Evolutionary conservation across 2,113 vertebrate species (phyloP).

Genomic region (Nothobranchius kuhntae): DNA sequence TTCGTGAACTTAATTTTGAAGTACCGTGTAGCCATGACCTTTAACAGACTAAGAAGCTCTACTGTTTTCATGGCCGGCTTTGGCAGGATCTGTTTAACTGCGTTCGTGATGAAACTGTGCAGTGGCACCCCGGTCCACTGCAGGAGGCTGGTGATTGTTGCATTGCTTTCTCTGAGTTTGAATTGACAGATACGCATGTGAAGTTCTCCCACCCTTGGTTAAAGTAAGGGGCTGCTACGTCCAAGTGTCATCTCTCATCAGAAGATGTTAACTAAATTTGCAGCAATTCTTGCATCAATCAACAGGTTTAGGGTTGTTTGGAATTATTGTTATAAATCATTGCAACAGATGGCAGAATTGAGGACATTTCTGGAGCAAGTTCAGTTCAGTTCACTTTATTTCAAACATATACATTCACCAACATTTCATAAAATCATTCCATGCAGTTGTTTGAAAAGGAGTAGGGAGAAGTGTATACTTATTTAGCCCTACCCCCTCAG

Average conservation of each 20-base stretch:
- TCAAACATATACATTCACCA: too few species aligned
- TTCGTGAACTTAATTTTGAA: not conserved
- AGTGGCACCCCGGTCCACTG: not conserved
- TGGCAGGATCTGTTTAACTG: not conserved
- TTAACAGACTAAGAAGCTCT: not conserved
- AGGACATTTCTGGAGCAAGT: too few species aligned
- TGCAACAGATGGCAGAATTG: too few species aligned
- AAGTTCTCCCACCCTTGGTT: constrained; percentile 38
- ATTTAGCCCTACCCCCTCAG: too few species aligned
- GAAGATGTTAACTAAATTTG: not conserved
- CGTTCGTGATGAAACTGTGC: constrained; percentile 7
- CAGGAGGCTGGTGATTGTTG: not conserved
- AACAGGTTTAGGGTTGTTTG: too few species aligned
- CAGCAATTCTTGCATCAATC: not conserved
- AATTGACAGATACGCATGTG: constrained; percentile 35
- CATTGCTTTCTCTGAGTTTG: constrained; percentile 19
- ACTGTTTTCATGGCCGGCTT: not conserved
- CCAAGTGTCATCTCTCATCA: constrained; percentile 30
- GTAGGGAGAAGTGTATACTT: too few species aligned
- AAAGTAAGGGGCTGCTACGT: constrained; percentile 35
- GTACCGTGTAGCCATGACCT: constrained; percentile 7
- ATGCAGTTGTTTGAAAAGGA: too few species aligned
- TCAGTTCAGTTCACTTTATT: too few species aligned
- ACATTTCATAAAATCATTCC: too few species aligned
- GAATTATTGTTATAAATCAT: too few species aligned